phyloP scores from a whole-genome alignment of 1,140 invertebrate species.

The Danaus plexippus region DNA sequence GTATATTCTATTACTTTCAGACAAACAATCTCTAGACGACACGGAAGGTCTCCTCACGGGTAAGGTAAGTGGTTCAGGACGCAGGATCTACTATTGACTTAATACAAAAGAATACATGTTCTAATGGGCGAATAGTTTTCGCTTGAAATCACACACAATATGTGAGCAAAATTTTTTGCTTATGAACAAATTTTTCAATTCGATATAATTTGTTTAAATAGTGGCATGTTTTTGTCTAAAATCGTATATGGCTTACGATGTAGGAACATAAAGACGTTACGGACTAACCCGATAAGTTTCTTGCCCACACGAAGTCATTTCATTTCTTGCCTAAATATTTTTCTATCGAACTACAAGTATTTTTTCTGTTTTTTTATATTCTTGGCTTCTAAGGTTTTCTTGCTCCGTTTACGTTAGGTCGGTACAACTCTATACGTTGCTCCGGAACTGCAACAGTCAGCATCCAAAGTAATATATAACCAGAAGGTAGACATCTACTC shows the following conservation, averaged over 20 bases:
- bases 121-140: no score
- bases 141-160: no score
- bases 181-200: no score
- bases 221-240: no score
- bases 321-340: no score
- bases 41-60: conserved; percentile 49
- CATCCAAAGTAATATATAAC: conserved; percentile 83
- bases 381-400: conserved; percentile 9
- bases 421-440: conserved; percentile 96
- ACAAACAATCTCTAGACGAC: conserved; percentile 44
- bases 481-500: conserved; percentile 97
- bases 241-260: no score
- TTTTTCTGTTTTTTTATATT: not conserved
- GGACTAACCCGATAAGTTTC: no score
- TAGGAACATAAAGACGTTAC: no score
- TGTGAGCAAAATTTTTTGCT: no score
- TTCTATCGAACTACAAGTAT: not conserved
- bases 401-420: conserved; percentile 68
- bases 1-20: conserved; percentile 20
- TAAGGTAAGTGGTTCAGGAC: conserved; percentile 34
- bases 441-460: conserved; percentile 83
- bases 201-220: no score
- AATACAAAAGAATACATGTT: no score
- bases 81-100: not conserved
- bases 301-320: no score